Base-by-base conservation (phyloP, 1,140 invertebrate genomes). In the Anastrepha ludens region DNA sequence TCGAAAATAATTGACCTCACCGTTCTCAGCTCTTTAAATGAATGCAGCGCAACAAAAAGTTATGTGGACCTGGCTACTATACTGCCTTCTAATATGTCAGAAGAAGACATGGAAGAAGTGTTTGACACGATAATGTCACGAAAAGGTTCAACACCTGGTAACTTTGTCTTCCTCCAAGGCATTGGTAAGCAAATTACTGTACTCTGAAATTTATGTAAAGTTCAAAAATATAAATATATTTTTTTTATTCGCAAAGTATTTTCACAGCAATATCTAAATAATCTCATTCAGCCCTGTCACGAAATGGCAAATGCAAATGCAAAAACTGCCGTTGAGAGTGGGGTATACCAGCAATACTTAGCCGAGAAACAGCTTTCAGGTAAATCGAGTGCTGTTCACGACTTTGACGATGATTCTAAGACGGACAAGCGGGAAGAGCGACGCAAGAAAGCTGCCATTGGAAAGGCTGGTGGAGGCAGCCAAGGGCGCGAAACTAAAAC, bases 401-500 rank as follows among this genome's bases (percentile, higher is more conserved):
- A 90, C 15, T 85, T 87, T 0, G 91, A 90, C 15, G 90, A 91
- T n/a, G 91, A 91, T 41, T 88, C 47, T 41, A 97, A 97, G 94
- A 93, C 95, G 11, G 97, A 97, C 89, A 96, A 96, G 89, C 96
- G 97, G 90, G 98, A 99, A 85, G 98, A 99, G 90, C 94, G 98
- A 59, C 95, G 97, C 88, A 98, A 98, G 91, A 98, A 98, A 93
- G 97, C 98, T 2, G 94, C 96, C 50, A 95, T 95, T 88, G 97
- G 98, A 4, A 98, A 98, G 95, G 95, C 95, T 70, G 98, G 98
- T 50, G 98, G 98, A 59, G 98, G 98, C 15, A 96, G 96, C 55
- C 98, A 99, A 94, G 98, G 98, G 1, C 94, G 98, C 87, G 98
- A 99, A 94, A 98, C 98, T 0, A 99, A 99, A 94, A 99, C 97